These are phyloP conservation scores for Coturnix japonica DNA, from an alignment of 2,113 vertebrate genomes.

Conservation along the genomic window DNA sequence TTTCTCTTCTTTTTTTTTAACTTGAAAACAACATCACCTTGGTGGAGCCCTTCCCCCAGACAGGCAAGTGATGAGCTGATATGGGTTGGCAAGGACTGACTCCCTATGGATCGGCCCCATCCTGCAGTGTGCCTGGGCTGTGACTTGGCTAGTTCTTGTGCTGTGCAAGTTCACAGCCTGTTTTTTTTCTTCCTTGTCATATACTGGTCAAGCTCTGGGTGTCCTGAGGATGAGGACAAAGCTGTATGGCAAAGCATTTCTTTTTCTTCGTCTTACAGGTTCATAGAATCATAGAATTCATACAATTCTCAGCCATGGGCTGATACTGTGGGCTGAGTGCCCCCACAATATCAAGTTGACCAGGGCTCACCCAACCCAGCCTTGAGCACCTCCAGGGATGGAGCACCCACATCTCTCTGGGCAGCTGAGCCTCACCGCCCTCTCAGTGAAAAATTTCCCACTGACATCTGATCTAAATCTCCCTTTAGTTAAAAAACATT, in stretches of 20 bases:
- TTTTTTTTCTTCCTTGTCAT: neutral
- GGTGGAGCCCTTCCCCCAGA: neutral
- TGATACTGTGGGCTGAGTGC: too few relatives aligned
- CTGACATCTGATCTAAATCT: neutral
- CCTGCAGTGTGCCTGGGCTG: neutral
- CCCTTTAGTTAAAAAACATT: too few relatives aligned
- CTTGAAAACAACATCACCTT: neutral
- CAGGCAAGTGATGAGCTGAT: neutral
- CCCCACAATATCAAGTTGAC: too few relatives aligned
- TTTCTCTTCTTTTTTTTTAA: neutral
- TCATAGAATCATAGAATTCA: too few relatives aligned
- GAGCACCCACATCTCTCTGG: too few relatives aligned
- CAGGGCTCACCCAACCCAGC: too few relatives aligned
- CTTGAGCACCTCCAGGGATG: too few relatives aligned
- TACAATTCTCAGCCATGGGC: too few relatives aligned
- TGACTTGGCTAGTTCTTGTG: neutral
- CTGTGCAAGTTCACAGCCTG: fast-evolving
- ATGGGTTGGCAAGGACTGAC: neutral
- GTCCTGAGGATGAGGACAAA: neutral
- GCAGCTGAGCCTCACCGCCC: neutral
- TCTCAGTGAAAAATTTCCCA: neutral
- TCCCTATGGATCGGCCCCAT: neutral
- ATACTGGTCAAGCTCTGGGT: neutral
- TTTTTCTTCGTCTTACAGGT: neutral
- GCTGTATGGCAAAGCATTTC: neutral